A percentile compares a stretch with the other conserved stretches of the same genome.
Evolutionary conservation across 2,888 invertebrate species (phyloP).

Genomic region (Lottia scabra): DNA sequence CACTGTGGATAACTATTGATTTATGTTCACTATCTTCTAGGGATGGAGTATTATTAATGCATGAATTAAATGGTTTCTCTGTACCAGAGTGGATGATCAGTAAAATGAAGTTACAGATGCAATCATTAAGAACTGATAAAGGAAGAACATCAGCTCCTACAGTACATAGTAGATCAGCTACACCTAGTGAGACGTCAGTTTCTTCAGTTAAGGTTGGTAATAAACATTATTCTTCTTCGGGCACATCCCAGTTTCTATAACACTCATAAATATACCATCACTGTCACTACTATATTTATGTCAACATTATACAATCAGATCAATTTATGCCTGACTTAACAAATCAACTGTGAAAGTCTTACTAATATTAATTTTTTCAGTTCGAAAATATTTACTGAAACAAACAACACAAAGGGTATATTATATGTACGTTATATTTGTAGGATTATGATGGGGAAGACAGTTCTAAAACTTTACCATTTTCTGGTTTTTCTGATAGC

Average conservation of each 20-base stretch:
- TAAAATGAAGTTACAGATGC: conserved; percentile 80
- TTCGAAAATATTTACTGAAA: too few relatives aligned
- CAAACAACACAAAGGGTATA: too few relatives aligned
- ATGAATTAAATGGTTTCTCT: conserved; percentile 81
- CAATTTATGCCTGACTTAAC: too few relatives aligned
- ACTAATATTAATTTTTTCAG: too few relatives aligned
- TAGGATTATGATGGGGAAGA: conserved; percentile 21
- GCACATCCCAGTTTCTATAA: too few relatives aligned
- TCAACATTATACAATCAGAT: too few relatives aligned
- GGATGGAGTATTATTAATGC: conserved; percentile 62
- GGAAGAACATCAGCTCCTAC: conserved; percentile 39
- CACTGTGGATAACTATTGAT: too few relatives aligned
- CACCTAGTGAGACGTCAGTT: conserved; percentile 37
- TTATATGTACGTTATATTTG: background rate
- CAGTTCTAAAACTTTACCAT: conserved; percentile 31
- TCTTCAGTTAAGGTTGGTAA: conserved; percentile 1
- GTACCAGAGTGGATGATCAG: conserved; percentile 81
- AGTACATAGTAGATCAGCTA: conserved; percentile 47
- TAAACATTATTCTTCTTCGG: too few relatives aligned
- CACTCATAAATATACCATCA: too few relatives aligned
- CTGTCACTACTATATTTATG: too few relatives aligned
- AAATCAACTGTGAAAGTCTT: too few relatives aligned
- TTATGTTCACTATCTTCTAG: too few relatives aligned
- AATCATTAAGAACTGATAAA: conserved; percentile 65
- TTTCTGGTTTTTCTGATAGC: conserved; percentile 31